These are phyloP conservation scores for Strix occidentalis DNA, from an alignment of 2,797 vertebrate species.

Conservation along the genomic window DNA sequence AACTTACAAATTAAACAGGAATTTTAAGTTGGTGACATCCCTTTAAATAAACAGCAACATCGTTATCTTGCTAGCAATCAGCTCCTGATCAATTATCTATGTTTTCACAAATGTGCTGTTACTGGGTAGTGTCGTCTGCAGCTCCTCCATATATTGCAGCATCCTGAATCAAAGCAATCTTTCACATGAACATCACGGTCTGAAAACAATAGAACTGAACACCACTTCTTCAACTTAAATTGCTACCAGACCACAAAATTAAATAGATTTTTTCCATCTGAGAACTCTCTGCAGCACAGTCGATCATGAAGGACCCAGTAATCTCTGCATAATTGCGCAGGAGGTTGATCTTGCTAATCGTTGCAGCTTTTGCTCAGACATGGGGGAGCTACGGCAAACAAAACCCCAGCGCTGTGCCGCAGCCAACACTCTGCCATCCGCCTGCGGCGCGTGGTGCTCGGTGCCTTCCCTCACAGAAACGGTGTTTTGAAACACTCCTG, in stretches of 20 bases:
- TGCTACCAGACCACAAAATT: slow-evolving; percentile 46
- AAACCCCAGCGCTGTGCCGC: not conserved
- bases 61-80: not conserved
- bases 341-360: too few relatives aligned
- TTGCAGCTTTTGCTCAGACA: not conserved
- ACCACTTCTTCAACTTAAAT: slow-evolving; percentile 41
- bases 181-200: slow-evolving; percentile 8
- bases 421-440: fast-evolving
- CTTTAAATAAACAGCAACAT: slow-evolving; percentile 13
- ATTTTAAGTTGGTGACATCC: not conserved
- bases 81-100: not conserved
- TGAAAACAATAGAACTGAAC: slow-evolving; percentile 43
- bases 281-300: not conserved
- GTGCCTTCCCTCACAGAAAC: too few relatives aligned
- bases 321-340: not conserved
- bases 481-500: not conserved
- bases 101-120: not conserved
- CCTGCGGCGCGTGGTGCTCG: fast-evolving
- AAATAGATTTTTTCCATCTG: slow-evolving; percentile 50
- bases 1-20: not conserved
- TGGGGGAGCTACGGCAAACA: not conserved
- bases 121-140: not conserved
- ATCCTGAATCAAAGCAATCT: slow-evolving; percentile 7
- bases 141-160: not conserved
- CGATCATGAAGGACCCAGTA: not conserved